Conservation (phyloP, 2,888 invertebrate species). For the Dolichomitus sp. region DNA sequence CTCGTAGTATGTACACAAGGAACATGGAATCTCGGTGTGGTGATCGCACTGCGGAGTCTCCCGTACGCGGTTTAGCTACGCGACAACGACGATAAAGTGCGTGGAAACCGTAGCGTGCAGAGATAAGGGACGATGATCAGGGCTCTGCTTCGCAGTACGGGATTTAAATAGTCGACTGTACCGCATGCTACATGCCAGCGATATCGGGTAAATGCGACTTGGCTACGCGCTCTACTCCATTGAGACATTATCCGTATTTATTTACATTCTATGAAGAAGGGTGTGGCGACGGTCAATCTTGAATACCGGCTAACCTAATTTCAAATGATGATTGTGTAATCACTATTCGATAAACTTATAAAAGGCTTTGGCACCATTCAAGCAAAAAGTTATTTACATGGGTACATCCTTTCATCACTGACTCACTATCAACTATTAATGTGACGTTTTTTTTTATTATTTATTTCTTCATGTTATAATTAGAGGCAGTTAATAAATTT, state of each 20-base stretch:
- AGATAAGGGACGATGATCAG: constrained; percentile 68
- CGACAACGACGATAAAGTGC: constrained; percentile 61
- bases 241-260: constrained; percentile 57
- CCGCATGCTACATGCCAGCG: constrained; percentile 18
- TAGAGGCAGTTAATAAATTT: no score
- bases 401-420: no score
- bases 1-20: constrained; percentile 14
- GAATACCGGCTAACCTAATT: no score
- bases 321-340: no score
- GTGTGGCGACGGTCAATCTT: no score
- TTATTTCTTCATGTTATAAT: no score
- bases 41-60: constrained; percentile 8
- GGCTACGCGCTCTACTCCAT: constrained; percentile 34
- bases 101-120: constrained; percentile 58
- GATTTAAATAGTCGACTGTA: constrained; percentile 56
- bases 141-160: constrained; percentile 37
- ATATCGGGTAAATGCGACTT: constrained; percentile 22
- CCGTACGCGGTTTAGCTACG: constrained; percentile 10
- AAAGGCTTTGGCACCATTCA: no score
- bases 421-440: no score
- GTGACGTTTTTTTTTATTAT: no score
- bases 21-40: constrained; percentile 28
- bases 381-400: no score
- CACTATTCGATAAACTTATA: no score
- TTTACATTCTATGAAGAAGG: neutral